Percentiles rank a stretch among this genome's conserved stretches.
Conservation (phyloP, 2,888 invertebrate genomes). For the Oegoconia quadripuncta region DNA sequence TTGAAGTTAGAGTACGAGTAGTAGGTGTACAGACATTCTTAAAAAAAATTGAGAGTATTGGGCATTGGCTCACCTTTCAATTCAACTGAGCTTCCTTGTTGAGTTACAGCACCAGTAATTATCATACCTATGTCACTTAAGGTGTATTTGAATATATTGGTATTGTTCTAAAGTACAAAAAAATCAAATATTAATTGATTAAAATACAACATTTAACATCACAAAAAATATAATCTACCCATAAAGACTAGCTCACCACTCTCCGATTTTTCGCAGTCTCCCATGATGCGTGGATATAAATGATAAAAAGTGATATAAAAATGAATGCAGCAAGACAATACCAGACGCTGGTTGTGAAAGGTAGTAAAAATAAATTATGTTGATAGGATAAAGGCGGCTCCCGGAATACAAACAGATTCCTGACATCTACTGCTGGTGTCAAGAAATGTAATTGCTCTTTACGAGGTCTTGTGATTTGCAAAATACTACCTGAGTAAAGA, state of each 20-base stretch:
- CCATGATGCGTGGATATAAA: constrained; percentile 52
- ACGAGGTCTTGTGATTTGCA: constrained; percentile 40
- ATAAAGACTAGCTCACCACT: constrained; percentile 4
- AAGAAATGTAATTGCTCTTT: constrained; percentile 59
- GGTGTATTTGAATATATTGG: background rate
- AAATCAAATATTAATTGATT: background rate
- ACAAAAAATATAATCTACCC: background rate
- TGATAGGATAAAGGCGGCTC: constrained; percentile 82
- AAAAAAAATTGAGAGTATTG: no score
- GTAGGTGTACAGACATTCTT: no score
- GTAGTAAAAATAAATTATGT: constrained; percentile 81
- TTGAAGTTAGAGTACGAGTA: no score
- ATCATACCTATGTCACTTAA: constrained; percentile 71
- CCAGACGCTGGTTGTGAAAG: constrained; percentile 82
- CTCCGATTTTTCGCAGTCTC: constrained; percentile 33
- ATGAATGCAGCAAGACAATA: constrained; percentile 64
- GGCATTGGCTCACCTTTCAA: constrained; percentile 44
- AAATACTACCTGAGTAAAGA: constrained; percentile 36
- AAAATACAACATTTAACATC: background rate
- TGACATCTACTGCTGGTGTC: constrained; percentile 52
- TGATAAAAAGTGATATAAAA: constrained; percentile 35
- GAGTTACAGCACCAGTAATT: constrained; percentile 77
- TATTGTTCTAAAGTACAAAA: background rate
- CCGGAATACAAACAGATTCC: constrained; percentile 79
- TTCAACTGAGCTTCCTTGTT: constrained; percentile 74